Conservation (phyloP, 92 coral and sea anemone species). For the Scolanthus callimorphus region DNA sequence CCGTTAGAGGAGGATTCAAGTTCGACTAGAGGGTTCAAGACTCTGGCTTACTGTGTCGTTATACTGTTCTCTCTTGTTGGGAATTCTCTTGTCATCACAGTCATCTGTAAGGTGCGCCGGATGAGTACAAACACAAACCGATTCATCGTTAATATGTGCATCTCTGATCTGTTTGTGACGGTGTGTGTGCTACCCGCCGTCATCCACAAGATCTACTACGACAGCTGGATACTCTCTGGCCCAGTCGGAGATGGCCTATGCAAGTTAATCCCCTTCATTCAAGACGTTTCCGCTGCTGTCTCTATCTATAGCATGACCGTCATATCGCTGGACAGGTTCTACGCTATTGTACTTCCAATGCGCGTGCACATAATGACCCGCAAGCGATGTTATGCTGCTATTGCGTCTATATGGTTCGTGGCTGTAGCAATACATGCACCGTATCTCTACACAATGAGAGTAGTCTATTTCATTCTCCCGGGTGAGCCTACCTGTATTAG, state of each 20-base stretch:
- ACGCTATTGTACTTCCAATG: constrained; percentile 50
- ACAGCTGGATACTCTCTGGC: constrained; percentile 28
- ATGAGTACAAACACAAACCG: constrained; percentile 45
- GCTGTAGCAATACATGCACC: constrained; percentile 20
- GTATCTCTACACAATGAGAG: constrained; percentile 11
- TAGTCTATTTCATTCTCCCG: constrained; percentile 1
- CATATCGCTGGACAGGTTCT: constrained; percentile 57
- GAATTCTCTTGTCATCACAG: constrained; percentile 27
- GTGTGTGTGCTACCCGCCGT: constrained; percentile 6
- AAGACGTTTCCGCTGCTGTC: constrained; percentile 24
- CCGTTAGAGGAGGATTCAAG: background rate
- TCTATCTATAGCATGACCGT: constrained; percentile 55
- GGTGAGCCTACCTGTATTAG: constrained; percentile 3
- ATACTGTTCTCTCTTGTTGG: constrained; percentile 39
- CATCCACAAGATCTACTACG: constrained; percentile 5
- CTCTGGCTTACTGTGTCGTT: constrained; percentile 22
- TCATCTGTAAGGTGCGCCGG: constrained; percentile 30
- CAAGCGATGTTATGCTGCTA: constrained; percentile 17
- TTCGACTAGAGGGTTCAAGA: constrained; percentile 17
- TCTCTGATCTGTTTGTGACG: constrained; percentile 36
- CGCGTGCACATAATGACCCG: constrained; percentile 12
- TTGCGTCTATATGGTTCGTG: constrained; percentile 24
- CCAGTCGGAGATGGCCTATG: constrained; percentile 32
- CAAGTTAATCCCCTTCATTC: constrained; percentile 32
- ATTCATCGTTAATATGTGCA: constrained; percentile 50